These are phyloP conservation scores for Mythimna lalbum DNA, from an alignment of 2,888 invertebrate genomes.

Conservation along the genomic window DNA sequence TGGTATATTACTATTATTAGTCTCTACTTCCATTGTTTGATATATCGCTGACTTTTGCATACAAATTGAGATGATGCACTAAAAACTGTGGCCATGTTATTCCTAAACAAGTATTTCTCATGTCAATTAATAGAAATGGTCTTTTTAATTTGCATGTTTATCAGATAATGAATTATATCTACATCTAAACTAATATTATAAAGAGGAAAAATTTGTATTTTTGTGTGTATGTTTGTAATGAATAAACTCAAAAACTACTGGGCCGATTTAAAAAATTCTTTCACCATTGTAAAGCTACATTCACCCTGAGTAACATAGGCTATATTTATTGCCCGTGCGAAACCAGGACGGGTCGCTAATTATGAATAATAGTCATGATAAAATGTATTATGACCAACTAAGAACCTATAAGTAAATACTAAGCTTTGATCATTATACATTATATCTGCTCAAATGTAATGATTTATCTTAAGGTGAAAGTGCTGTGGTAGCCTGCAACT, in stretches of 20 bases:
- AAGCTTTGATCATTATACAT: background rate
- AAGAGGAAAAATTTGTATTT: too few relatives aligned
- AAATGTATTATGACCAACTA: background rate
- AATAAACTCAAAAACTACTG: too few relatives aligned
- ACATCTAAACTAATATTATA: too few relatives aligned
- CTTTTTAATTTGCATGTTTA: background rate
- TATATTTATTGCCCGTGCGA: too few relatives aligned
- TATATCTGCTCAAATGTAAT: background rate
- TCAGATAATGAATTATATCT: background rate
- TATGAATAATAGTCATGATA: too few relatives aligned
- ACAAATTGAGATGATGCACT: background rate
- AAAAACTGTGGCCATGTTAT: background rate
- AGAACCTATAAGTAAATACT: background rate
- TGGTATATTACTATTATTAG: conserved; percentile 2
- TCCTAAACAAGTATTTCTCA: background rate
- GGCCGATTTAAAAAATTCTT: too few relatives aligned
- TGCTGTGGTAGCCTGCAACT: too few relatives aligned
- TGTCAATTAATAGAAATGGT: conserved; percentile 13
- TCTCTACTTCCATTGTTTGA: background rate
- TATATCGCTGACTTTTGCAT: background rate
- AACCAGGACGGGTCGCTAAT: too few relatives aligned
- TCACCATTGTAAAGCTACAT: too few relatives aligned
- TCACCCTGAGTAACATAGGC: too few relatives aligned
- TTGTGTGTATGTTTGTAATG: too few relatives aligned
- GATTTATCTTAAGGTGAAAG: too few relatives aligned